Conservation (phyloP, 37 sponge, comb jelly and placozoan species). For the Halichondria panicea region DNA sequence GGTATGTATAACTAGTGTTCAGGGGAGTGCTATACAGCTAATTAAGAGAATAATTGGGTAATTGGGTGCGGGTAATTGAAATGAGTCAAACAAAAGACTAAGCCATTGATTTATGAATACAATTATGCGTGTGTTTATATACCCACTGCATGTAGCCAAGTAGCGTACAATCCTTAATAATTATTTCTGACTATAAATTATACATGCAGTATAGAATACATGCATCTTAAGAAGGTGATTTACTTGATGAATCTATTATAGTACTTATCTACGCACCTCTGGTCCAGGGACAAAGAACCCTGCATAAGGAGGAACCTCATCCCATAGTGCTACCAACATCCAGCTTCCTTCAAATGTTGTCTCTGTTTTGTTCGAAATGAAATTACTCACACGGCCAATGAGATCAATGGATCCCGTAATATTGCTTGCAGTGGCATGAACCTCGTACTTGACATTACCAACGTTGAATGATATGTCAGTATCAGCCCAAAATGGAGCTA, state of each 20-base stretch:
- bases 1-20: neutral
- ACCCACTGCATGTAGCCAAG: too few species aligned
- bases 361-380: neutral
- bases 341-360: constrained; percentile 20
- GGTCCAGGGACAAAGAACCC: neutral
- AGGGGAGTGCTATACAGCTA: neutral
- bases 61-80: too few species aligned
- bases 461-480: constrained; percentile 18
- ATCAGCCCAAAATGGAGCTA: constrained; percentile 40
- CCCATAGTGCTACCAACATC: constrained; percentile 35
- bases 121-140: too few species aligned
- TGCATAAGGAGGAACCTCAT: constrained; percentile 3
- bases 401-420: neutral
- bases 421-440: too few species aligned
- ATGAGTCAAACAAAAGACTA: too few species aligned
- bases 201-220: too few species aligned
- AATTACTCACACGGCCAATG: neutral
- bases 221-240: neutral
- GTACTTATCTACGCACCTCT: neutral
- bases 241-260: neutral
- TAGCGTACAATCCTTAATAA: too few species aligned
- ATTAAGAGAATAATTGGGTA: too few species aligned
- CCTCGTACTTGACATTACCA: constrained; percentile 25
- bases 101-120: too few species aligned
- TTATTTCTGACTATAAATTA: too few species aligned